Conservation (phyloP, 2,888 invertebrate species). For the Melipona beecheii region DNA sequence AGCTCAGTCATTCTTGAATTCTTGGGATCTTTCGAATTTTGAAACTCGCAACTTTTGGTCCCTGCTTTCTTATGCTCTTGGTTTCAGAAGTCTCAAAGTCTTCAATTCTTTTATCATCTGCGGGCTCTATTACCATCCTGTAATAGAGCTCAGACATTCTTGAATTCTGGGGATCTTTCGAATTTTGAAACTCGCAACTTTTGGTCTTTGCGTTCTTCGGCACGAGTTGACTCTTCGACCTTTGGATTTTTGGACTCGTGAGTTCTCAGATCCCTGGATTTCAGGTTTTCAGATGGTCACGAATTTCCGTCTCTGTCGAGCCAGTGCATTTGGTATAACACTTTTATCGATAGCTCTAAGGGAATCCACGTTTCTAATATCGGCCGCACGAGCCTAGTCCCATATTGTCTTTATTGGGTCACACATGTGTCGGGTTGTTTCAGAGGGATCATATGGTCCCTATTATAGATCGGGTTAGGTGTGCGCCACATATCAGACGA, state of each 20-base stretch:
- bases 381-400: not conserved
- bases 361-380: slow-evolving; percentile 8
- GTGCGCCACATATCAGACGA: not conserved
- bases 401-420: slow-evolving; percentile 19
- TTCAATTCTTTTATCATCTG: not conserved
- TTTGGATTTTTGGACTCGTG: not conserved
- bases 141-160: not conserved
- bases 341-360: not conserved
- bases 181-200: not conserved
- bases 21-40: too few relatives aligned
- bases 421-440: slow-evolving; percentile 3
- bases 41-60: too few relatives aligned
- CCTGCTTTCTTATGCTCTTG: too few relatives aligned
- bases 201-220: too few relatives aligned
- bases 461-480: not conserved
- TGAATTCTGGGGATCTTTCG: not conserved
- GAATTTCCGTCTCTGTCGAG: not conserved
- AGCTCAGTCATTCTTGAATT: too few relatives aligned
- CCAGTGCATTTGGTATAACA: not conserved
- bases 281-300: not conserved
- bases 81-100: not conserved
- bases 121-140: too few relatives aligned
- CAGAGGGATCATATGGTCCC: not conserved
- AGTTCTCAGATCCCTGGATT: not conserved
- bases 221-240: too few relatives aligned